Conservation (phyloP, 2,113 vertebrate genomes). For the Romanogobio albipinnatus region DNA sequence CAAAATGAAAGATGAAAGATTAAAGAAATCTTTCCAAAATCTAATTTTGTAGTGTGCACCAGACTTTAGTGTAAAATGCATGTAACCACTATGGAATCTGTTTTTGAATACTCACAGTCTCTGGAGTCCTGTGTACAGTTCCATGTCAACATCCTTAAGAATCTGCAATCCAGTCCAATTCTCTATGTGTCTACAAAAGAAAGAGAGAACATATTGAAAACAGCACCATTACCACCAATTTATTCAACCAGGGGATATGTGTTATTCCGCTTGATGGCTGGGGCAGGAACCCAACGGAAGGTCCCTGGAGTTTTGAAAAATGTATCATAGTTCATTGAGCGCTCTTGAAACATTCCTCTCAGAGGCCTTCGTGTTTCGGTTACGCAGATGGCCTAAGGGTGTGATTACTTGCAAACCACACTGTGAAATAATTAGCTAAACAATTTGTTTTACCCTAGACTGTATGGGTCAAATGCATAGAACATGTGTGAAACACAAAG, state of each 20-base stretch:
- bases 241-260: constrained; percentile 40
- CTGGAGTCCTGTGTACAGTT: constrained; percentile 95
- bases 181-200: constrained; percentile 91
- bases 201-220: constrained; percentile 55
- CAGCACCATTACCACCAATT: constrained; percentile 32
- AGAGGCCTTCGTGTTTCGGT: constrained; percentile 20
- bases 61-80: background rate
- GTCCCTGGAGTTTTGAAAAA: constrained; percentile 51
- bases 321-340: constrained; percentile 26
- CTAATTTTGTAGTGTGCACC: background rate
- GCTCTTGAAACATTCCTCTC: constrained; percentile 29
- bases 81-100: background rate
- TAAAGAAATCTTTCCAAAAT: background rate
- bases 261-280: constrained; percentile 30
- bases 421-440: constrained; percentile 49
- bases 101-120: constrained; percentile 86
- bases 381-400: constrained; percentile 39
- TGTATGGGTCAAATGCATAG: constrained; percentile 25
- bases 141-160: constrained; percentile 96
- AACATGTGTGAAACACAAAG: constrained; percentile 5
- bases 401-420: constrained; percentile 34
- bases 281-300: constrained; percentile 27
- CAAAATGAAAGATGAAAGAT: background rate
- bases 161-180: constrained; percentile 95
- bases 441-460: constrained; percentile 28